These are phyloP conservation scores for Elgaria multicarinata DNA, from an alignment of 2,113 vertebrate species.

Conservation along the genomic window DNA sequence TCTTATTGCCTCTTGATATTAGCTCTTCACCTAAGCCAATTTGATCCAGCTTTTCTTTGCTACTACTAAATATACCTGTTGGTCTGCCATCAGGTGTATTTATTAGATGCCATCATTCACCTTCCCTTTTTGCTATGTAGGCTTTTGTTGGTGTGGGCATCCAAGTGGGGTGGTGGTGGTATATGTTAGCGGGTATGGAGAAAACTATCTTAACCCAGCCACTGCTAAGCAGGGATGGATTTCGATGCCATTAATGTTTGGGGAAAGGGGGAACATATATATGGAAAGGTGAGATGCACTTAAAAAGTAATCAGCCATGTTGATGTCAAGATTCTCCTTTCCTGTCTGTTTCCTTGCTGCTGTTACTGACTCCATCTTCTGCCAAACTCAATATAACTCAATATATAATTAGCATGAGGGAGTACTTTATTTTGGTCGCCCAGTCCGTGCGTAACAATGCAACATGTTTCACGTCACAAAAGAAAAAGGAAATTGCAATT, in stretches of 20 bases:
- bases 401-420: neutral
- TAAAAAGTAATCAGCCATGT: neutral
- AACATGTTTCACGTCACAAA: slow-evolving; percentile 34
- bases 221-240: neutral
- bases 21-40: neutral
- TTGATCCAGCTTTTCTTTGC: neutral
- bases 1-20: neutral
- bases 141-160: neutral
- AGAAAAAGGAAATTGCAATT: slow-evolving; percentile 59
- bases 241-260: neutral
- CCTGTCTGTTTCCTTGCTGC: neutral
- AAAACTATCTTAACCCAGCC: neutral
- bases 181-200: neutral
- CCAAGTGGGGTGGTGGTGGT: neutral
- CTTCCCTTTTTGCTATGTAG: neutral
- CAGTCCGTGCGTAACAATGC: slow-evolving; percentile 14
- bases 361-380: neutral
- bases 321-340: neutral
- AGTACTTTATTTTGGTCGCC: neutral
- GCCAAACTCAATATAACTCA: neutral
- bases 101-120: neutral
- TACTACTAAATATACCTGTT: neutral
- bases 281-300: neutral
- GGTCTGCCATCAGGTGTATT: too few species aligned
- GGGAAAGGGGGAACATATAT: neutral